Percentiles rank a stretch among this genome's conserved stretches.
Evolutionary conservation across 2,888 invertebrate genomes (phyloP).

Genomic region (Theretra japonica): DNA sequence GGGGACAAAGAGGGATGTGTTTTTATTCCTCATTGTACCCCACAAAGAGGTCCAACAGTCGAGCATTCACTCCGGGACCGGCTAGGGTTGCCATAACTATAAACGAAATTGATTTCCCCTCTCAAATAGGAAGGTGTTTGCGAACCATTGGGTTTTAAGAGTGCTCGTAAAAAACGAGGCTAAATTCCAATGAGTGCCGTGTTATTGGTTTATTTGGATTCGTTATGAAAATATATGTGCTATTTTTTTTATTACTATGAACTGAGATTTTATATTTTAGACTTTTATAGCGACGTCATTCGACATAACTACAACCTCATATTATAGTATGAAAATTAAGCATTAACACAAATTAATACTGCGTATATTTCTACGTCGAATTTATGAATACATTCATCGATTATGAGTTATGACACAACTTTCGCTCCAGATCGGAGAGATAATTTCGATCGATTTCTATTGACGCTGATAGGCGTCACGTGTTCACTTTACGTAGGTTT

Average conservation of each 20-base stretch:
- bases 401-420: not conserved
- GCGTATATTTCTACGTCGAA: not conserved
- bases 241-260: no score
- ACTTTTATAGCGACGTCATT: no score
- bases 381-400: not conserved
- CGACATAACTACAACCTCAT: no score
- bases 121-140: conserved; percentile 28
- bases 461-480: not conserved
- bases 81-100: conserved; percentile 59
- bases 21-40: conserved; percentile 74
- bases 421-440: not conserved
- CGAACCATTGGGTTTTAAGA: conserved; percentile 39
- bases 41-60: conserved; percentile 71
- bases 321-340: no score
- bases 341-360: no score
- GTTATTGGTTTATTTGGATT: conserved; percentile 3
- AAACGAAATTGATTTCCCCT: conserved; percentile 44
- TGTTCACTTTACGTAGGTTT: no score
- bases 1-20: conserved; percentile 69
- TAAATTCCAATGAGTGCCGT: conserved; percentile 28
- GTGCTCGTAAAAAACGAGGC: conserved; percentile 37
- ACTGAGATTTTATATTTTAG: no score
- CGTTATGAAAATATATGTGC: not conserved
- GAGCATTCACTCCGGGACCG: conserved; percentile 59
- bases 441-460: not conserved